phyloP scores from a whole-genome alignment of 92 coral and sea anemone species.

The Isaurus tuberculatus region DNA sequence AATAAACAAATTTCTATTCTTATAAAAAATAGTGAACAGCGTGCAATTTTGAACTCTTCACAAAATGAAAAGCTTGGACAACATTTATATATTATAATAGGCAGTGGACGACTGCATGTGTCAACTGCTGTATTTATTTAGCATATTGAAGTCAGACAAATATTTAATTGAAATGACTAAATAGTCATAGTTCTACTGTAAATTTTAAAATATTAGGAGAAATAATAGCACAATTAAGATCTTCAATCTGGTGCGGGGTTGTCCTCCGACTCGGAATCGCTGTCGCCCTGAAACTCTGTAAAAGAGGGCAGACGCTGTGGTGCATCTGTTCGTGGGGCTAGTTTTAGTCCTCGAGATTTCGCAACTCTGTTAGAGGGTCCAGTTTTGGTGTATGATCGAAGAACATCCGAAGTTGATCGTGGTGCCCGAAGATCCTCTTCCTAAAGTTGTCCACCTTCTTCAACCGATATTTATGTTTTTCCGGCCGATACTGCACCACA shows the following conservation, averaged over 20 bases:
- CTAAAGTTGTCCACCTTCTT: constrained; percentile 45
- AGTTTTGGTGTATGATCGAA: constrained; percentile 23
- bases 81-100: too few relatives aligned
- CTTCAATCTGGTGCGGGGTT: not conserved
- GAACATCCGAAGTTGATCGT: constrained; percentile 56
- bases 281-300: constrained; percentile 5
- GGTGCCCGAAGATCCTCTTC: constrained; percentile 47
- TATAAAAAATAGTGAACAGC: too few relatives aligned
- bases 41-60: too few relatives aligned
- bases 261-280: constrained; percentile 25
- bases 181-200: too few relatives aligned
- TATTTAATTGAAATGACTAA: too few relatives aligned
- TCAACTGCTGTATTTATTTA: too few relatives aligned
- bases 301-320: not conserved
- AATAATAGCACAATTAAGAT: too few relatives aligned
- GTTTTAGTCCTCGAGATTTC: not conserved
- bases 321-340: not conserved
- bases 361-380: not conserved
- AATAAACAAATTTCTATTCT: too few relatives aligned
- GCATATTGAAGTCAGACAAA: too few relatives aligned
- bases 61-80: too few relatives aligned
- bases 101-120: too few relatives aligned
- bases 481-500: constrained; percentile 54
- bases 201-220: too few relatives aligned
- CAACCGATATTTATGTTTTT: constrained; percentile 52